A percentile compares a stretch with the other conserved stretches of the same genome.
Evolutionary conservation across 2,113 vertebrate species (phyloP).

Genomic region (Ptilonorhynchus violaceus): DNA sequence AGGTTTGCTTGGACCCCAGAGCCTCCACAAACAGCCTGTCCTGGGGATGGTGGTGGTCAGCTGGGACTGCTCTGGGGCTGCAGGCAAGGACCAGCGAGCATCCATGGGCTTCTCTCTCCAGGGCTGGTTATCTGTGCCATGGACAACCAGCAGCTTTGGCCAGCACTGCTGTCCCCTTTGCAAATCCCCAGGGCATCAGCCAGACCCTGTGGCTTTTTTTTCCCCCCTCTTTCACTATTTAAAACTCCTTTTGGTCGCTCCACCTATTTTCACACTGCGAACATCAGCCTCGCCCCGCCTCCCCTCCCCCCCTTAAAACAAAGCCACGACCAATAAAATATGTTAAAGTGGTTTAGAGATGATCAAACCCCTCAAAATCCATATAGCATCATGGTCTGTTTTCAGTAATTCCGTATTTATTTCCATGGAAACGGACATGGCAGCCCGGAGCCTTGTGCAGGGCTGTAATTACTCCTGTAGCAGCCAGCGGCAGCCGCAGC

Average conservation of each 20-base stretch:
- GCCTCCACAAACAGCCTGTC: not conserved
- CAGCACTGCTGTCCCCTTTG: not conserved
- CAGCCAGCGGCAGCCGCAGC: conserved; percentile 11
- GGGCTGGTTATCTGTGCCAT: not conserved
- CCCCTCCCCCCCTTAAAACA: not conserved
- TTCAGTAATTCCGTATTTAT: conserved; percentile 48
- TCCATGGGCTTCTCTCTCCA: not conserved
- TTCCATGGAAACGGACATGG: conserved; percentile 63
- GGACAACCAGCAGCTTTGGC: not conserved
- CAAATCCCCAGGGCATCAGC: not conserved
- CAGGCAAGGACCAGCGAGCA: accelerated
- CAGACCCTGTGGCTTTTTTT: not conserved
- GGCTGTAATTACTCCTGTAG: conserved; percentile 56
- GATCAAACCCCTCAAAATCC: not conserved
- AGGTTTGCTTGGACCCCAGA: not conserved
- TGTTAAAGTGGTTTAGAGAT: not conserved
- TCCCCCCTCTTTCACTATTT: not conserved
- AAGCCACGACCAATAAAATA: not conserved
- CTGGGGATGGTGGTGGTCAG: accelerated
- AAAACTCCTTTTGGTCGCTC: not conserved
- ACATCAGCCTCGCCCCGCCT: accelerated
- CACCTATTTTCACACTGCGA: not conserved
- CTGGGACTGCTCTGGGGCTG: not conserved
- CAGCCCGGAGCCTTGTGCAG: conserved; percentile 46
- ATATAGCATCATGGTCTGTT: not conserved